A percentile compares a stretch with the other conserved stretches of the same genome.
Conservation (phyloP, 2,113 vertebrate species). For the Cyanoramphus novaezelandiae region DNA sequence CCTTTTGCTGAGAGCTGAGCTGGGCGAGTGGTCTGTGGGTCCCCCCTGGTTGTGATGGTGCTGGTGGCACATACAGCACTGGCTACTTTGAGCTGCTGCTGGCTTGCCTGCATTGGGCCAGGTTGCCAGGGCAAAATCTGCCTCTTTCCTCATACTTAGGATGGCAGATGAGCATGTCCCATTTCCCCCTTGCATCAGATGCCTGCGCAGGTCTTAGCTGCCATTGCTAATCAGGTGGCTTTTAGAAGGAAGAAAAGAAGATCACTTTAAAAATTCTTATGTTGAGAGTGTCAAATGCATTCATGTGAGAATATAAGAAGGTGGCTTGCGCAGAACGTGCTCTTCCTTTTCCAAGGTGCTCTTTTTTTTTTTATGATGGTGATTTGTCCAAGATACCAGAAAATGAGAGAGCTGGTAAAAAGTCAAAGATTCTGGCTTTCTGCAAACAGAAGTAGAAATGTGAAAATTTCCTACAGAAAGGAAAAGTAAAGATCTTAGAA, state of each 20-base stretch:
- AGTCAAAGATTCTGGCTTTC: not conserved
- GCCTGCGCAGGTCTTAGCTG: not conserved
- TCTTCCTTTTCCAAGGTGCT: not conserved
- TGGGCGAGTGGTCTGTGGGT: accelerated
- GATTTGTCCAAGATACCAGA: not conserved
- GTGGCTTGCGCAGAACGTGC: not conserved
- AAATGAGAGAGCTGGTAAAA: not conserved
- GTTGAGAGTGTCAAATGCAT: not conserved
- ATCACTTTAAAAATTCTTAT: not conserved
- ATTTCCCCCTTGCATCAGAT: not conserved
- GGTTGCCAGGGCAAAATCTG: not conserved
- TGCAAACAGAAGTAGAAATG: not conserved
- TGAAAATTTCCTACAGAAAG: not conserved
- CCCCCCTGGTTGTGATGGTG: not conserved
- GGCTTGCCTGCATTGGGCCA: not conserved
- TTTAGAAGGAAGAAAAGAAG: not conserved
- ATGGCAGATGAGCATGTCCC: not conserved
- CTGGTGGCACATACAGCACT: not conserved
- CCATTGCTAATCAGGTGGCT: not conserved
- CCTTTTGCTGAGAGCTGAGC: not conserved
- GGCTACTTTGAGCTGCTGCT: not conserved
- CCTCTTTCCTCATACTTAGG: not conserved
- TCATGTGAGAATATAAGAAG: not conserved
- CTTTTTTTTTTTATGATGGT: not conserved
- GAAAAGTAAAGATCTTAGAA: not conserved